Conservation (phyloP, 2,888 invertebrate genomes). For the Dynastes hyllus region DNA sequence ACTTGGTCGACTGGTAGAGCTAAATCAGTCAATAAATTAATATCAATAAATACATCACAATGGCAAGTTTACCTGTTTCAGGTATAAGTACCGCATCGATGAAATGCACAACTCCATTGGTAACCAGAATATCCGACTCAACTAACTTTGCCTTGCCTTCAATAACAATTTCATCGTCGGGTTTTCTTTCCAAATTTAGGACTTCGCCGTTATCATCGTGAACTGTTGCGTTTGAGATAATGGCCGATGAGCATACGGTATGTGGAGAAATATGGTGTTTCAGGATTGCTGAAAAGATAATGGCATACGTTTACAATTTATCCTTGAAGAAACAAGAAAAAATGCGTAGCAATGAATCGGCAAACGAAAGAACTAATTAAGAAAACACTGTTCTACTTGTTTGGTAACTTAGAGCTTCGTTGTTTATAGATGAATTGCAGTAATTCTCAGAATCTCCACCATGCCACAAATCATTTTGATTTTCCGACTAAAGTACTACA, state of each 20-base stretch:
- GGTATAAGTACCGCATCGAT: slow-evolving; percentile 80
- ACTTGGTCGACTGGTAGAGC: slow-evolving; percentile 69
- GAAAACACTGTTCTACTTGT: too few relatives aligned
- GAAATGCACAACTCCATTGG: slow-evolving; percentile 83
- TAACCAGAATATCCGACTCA: slow-evolving; percentile 78
- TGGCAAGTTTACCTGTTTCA: slow-evolving; percentile 71
- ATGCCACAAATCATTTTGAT: too few relatives aligned
- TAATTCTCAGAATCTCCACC: too few relatives aligned
- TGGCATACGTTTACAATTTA: too few relatives aligned
- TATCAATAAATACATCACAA: neutral
- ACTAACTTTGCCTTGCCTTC: slow-evolving; percentile 76
- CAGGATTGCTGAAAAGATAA: slow-evolving; percentile 74
- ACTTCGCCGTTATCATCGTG: slow-evolving; percentile 73
- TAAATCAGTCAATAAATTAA: slow-evolving; percentile 49
- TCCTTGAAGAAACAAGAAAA: too few relatives aligned
- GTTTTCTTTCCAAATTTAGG: slow-evolving; percentile 72
- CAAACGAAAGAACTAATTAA: too few relatives aligned
- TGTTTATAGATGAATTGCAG: too few relatives aligned
- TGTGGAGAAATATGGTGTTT: slow-evolving; percentile 80
- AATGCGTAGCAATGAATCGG: too few relatives aligned
- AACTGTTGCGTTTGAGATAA: slow-evolving; percentile 73
- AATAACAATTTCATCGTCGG: slow-evolving; percentile 74
- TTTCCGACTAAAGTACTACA: too few relatives aligned
- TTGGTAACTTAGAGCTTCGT: too few relatives aligned
- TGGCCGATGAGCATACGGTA: slow-evolving; percentile 79